phyloP scores from a whole-genome alignment of 1,140 invertebrate genomes.

The Ceratina calcarata region DNA sequence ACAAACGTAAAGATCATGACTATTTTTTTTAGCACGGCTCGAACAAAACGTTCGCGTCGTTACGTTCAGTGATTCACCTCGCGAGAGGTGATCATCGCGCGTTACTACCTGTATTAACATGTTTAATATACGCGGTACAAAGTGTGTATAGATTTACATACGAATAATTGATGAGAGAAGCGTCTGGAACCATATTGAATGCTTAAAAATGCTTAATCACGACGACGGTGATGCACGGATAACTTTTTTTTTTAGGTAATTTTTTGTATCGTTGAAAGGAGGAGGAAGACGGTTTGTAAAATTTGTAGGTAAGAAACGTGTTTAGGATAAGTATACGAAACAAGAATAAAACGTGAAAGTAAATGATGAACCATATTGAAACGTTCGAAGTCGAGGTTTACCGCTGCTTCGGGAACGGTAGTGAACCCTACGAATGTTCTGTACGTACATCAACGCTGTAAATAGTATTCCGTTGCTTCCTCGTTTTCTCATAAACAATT shows the following conservation, averaged over 20 bases:
- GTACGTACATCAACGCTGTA: constrained; percentile 59
- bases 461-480: constrained; percentile 66
- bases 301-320: constrained; percentile 24
- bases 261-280: constrained; percentile 35
- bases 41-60: constrained; percentile 1
- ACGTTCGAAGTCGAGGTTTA: constrained; percentile 30
- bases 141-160: constrained; percentile 55
- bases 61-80: background rate
- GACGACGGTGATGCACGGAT: background rate
- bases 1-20: constrained; percentile 38
- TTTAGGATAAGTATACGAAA: constrained; percentile 62
- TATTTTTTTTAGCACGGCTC: constrained; percentile 28
- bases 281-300: constrained; percentile 41
- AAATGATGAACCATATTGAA: constrained; percentile 41
- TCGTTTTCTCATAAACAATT: constrained; percentile 55
- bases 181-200: background rate
- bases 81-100: background rate
- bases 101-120: constrained; percentile 1
- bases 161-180: constrained; percentile 24
- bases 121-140: constrained; percentile 20
- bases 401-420: background rate
- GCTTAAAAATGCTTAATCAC: constrained; percentile 40
- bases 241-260: constrained; percentile 37
- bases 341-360: too few relatives aligned
- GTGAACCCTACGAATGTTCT: constrained; percentile 44